A percentile compares a stretch with the other conserved stretches of the same genome.
These are phyloP conservation scores for Platysternon megacephalum DNA, from an alignment of 2,113 vertebrate species.

Conservation along the genomic window DNA sequence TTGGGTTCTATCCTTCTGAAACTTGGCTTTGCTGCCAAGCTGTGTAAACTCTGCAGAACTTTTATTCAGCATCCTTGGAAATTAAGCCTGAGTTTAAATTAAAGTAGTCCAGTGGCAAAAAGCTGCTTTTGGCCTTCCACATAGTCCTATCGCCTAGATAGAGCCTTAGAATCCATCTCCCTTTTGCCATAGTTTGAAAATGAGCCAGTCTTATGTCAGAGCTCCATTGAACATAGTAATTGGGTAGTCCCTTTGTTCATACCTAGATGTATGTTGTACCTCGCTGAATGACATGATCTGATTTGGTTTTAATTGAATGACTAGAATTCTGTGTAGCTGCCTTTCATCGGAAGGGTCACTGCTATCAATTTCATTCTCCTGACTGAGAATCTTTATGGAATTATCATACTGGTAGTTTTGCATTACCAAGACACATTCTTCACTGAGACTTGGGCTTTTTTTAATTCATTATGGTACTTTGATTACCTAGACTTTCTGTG, in stretches of 20 bases:
- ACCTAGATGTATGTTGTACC: constrained; percentile 8
- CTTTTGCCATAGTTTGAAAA: neutral
- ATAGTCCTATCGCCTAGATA: neutral
- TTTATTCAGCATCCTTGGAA: constrained; percentile 23
- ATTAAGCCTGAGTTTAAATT: constrained; percentile 47
- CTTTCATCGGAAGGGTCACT: fast-evolving
- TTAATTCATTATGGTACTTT: neutral
- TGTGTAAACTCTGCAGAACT: neutral
- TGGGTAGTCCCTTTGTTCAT: neutral
- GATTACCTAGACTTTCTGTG: neutral
- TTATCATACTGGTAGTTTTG: neutral
- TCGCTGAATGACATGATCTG: neutral
- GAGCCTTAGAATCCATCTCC: neutral
- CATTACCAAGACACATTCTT: fast-evolving
- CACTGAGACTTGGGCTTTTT: neutral
- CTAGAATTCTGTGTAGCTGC: constrained; percentile 11
- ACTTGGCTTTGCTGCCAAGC: neutral
- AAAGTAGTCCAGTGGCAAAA: neutral
- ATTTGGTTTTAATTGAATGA: neutral
- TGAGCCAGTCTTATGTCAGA: fast-evolving
- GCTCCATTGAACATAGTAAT: fast-evolving
- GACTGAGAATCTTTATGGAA: neutral
- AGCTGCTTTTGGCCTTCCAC: neutral
- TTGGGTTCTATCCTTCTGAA: constrained; percentile 21
- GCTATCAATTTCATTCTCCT: neutral